Percentiles rank a stretch among this genome's conserved stretches.
These are phyloP conservation scores for Ptychodera flava DNA, from an alignment of 35 echinoderm and acorn worm species.

Conservation along the genomic window DNA sequence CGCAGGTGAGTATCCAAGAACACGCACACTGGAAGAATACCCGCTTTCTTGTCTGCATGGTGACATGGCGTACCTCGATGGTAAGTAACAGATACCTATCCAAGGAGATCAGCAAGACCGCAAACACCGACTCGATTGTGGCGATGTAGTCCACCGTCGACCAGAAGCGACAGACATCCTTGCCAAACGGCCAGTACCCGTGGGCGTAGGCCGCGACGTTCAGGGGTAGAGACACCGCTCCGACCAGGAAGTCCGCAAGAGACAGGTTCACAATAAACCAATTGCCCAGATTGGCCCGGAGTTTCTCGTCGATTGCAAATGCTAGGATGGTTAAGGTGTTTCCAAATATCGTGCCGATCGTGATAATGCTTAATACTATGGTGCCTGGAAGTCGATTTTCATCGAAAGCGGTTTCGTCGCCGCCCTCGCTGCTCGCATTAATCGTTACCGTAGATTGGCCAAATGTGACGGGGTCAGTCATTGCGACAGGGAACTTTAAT, in stretches of 20 bases:
- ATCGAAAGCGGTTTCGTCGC: no score
- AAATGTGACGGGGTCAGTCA: no score
- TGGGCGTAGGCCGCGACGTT: not conserved
- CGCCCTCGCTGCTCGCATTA: no score
- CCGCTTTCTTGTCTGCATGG: slow-evolving; percentile 1
- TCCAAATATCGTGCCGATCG: not conserved
- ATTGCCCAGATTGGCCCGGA: slow-evolving; percentile 19
- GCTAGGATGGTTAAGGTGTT: slow-evolving; percentile 21
- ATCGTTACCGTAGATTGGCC: no score
- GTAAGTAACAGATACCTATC: slow-evolving; percentile 37
- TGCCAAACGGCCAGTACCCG: slow-evolving; percentile 40
- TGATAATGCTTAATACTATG: no score
- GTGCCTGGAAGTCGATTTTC: no score
- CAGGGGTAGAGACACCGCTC: slow-evolving; percentile 20
- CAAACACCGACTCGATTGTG: slow-evolving; percentile 11
- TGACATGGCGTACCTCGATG: slow-evolving; percentile 16
- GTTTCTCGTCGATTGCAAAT: not conserved
- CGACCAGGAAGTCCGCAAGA: slow-evolving; percentile 35
- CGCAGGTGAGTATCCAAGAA: slow-evolving; percentile 6
- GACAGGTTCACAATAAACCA: slow-evolving; percentile 42
- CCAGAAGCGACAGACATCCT: slow-evolving; percentile 29
- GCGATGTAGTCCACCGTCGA: slow-evolving; percentile 11
- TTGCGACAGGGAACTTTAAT: no score
- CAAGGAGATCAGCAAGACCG: slow-evolving; percentile 9
- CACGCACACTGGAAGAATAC: not conserved